phyloP scores from a whole-genome alignment of 2,797 vertebrate species.

The Pipistrellus pipistrellus region DNA sequence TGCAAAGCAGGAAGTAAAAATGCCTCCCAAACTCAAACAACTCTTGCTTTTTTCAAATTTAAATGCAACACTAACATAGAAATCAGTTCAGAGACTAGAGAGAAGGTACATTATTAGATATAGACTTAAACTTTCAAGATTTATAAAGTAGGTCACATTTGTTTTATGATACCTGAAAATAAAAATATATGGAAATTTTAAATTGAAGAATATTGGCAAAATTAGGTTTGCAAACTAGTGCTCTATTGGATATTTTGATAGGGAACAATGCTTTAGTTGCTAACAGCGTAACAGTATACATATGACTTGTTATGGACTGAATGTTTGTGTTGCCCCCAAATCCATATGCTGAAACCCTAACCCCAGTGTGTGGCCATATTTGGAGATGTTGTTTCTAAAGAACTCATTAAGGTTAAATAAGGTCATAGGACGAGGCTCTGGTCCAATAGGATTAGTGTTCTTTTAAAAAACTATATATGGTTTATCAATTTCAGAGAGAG shows the following conservation, averaged over 20 bases:
- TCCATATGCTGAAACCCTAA: background rate
- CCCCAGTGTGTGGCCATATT: background rate
- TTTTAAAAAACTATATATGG: too few relatives aligned
- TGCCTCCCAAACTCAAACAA: background rate
- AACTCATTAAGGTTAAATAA: conserved; percentile 22
- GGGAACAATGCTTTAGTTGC: background rate
- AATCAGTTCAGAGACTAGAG: conserved; percentile 20
- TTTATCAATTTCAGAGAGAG: too few relatives aligned
- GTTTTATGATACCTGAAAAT: conserved; percentile 45
- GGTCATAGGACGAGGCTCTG: background rate
- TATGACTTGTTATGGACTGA: background rate
- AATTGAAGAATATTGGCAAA: background rate
- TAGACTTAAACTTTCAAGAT: background rate
- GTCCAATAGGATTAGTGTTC: background rate
- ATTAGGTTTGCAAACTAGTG: conserved; percentile 17
- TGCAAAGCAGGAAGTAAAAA: conserved; percentile 46
- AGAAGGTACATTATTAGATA: background rate
- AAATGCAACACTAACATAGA: conserved; percentile 42
- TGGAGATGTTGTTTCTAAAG: background rate
- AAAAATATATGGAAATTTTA: background rate
- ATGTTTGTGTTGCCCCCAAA: background rate
- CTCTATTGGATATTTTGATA: background rate
- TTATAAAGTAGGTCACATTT: background rate
- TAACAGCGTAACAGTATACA: background rate
- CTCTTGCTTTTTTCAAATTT: conserved; percentile 23